Conservation (phyloP, 2,888 invertebrate genomes). For the Eupeodes luniger region DNA sequence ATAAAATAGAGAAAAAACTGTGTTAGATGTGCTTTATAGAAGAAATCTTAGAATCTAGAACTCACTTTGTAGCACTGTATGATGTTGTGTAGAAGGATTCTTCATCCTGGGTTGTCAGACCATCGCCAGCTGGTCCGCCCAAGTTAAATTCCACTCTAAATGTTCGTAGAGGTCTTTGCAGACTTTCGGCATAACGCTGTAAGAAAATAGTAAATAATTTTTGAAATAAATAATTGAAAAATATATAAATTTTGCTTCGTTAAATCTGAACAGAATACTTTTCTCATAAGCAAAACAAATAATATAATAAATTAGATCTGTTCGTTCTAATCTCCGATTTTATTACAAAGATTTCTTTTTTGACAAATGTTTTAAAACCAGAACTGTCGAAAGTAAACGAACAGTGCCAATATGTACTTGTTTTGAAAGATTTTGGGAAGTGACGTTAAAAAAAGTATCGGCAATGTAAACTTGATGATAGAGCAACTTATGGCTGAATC, state of each 20-base stretch:
- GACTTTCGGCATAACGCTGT: constrained; percentile 84
- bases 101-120: constrained; percentile 80
- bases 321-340: too few relatives aligned
- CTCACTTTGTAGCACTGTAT: constrained; percentile 84
- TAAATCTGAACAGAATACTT: constrained; percentile 10
- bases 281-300: not conserved
- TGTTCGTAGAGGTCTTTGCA: constrained; percentile 84
- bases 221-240: not conserved
- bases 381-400: too few relatives aligned
- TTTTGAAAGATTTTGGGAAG: too few relatives aligned
- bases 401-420: too few relatives aligned
- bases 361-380: too few relatives aligned
- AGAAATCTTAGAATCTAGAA: constrained; percentile 59
- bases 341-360: too few relatives aligned
- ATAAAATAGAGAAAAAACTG: constrained; percentile 48
- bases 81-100: constrained; percentile 82
- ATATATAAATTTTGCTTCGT: not conserved
- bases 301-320: too few relatives aligned
- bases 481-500: too few relatives aligned
- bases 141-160: constrained; percentile 83
- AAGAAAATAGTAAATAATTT: constrained; percentile 64
- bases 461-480: too few relatives aligned
- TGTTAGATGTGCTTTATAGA: constrained; percentile 41
- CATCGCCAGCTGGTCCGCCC: constrained; percentile 80
- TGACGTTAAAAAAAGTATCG: too few relatives aligned